A percentile compares a stretch with the other conserved stretches of the same genome.
Evolutionary conservation across 2,113 vertebrate genomes (phyloP).

Genomic region (Pipra filicauda): DNA sequence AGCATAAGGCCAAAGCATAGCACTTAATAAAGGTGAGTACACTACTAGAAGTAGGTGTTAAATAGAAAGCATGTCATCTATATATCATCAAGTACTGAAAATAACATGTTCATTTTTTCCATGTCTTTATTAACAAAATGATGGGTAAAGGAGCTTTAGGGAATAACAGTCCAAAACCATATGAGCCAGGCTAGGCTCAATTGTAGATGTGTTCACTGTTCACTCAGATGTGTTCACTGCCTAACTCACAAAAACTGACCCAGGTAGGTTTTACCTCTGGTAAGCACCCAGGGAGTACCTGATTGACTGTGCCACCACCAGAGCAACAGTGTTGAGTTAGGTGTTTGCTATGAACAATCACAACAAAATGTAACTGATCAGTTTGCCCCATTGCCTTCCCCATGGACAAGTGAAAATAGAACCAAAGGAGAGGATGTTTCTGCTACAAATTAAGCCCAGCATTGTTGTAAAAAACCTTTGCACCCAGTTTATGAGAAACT

Average conservation of each 20-base stretch:
- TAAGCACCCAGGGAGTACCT: fast-evolving
- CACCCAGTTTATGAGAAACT: not conserved
- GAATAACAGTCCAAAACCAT: not conserved
- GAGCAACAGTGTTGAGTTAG: not conserved
- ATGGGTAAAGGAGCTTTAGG: not conserved
- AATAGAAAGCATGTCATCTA: not conserved
- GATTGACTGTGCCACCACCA: not conserved
- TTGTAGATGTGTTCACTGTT: not conserved
- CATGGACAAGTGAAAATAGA: not conserved
- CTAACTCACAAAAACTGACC: not conserved
- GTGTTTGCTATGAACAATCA: not conserved
- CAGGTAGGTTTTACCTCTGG: not conserved
- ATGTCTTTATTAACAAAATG: not conserved
- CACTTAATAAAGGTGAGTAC: not conserved
- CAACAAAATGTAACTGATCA: not conserved
- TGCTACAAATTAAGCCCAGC: not conserved
- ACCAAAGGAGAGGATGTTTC: not conserved
- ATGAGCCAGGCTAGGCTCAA: not conserved
- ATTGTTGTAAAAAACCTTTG: not conserved
- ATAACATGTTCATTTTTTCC: not conserved
- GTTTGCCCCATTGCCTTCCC: not conserved
- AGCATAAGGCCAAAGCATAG: not conserved
- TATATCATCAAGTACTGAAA: not conserved
- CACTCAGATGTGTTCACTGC: not conserved
- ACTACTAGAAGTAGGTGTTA: not conserved